Percentiles rank a stretch among this genome's conserved stretches.
phyloP scores from a whole-genome alignment of 2,797 vertebrate genomes.

The Leptodactylus fallax region DNA sequence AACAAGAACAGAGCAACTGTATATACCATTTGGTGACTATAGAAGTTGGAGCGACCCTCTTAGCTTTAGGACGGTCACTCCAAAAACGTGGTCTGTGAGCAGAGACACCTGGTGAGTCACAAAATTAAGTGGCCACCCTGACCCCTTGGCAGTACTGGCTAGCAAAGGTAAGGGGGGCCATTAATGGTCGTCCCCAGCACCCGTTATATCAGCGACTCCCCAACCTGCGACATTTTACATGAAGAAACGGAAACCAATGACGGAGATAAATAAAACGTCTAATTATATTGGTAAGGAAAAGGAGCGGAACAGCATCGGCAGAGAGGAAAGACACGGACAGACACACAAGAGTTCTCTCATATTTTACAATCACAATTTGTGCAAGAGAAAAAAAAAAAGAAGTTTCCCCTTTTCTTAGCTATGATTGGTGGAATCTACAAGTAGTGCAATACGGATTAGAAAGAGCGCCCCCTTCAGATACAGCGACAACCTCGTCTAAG shows the following conservation, averaged over 20 bases:
- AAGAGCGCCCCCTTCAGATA: not conserved
- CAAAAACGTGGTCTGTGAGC: too few species aligned
- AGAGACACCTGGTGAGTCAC: too few species aligned
- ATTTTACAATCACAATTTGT: constrained; percentile 22
- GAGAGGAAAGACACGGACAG: constrained; percentile 6
- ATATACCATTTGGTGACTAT: too few species aligned
- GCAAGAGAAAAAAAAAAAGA: constrained; percentile 12
- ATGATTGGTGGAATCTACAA: not conserved
- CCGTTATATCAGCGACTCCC: too few species aligned
- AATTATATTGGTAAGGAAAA: constrained; percentile 25
- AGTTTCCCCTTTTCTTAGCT: not conserved
- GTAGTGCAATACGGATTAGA: not conserved
- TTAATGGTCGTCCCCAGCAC: too few species aligned
- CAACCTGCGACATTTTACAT: too few species aligned
- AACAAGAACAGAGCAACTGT: too few species aligned
- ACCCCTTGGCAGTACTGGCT: too few species aligned
- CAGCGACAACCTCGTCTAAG: not conserved
- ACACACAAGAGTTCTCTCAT: not conserved
- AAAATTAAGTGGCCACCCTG: too few species aligned
- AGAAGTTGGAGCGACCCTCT: too few species aligned
- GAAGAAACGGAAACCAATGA: constrained; percentile 2
- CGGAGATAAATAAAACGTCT: constrained; percentile 34
- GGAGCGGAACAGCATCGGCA: not conserved
- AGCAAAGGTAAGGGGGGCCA: too few species aligned
- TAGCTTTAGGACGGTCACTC: too few species aligned